phyloP scores from a whole-genome alignment of 2,888 invertebrate species.

The Elmis aenea region DNA sequence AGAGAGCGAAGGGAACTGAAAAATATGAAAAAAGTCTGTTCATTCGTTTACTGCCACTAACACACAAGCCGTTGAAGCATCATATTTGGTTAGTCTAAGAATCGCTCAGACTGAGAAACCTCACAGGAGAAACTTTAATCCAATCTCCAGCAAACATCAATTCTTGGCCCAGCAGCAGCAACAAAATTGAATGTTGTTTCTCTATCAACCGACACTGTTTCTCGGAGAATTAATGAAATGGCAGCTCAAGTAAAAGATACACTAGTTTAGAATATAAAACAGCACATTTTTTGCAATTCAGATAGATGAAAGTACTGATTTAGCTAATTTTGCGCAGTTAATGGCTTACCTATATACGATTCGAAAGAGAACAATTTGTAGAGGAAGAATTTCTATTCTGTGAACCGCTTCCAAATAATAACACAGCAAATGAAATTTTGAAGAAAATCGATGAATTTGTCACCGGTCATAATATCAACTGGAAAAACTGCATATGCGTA shows the following conservation, averaged over 20 bases:
- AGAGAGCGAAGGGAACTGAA: constrained; percentile 5
- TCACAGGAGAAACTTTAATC: constrained; percentile 6
- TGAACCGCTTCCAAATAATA: background rate
- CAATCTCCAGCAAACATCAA: constrained; percentile 5
- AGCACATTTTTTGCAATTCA: constrained; percentile 1
- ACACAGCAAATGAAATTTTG: no score
- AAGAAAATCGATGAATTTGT: no score
- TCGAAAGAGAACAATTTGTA: background rate
- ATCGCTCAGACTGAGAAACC: constrained; percentile 8
- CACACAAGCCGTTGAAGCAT: constrained; percentile 6
- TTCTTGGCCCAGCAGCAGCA: background rate
- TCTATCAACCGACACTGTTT: constrained; percentile 7
- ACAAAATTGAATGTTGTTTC: no score
- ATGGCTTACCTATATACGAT: no score
- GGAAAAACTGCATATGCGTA: no score
- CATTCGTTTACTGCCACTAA: constrained; percentile 2
- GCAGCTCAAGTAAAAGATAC: no score
- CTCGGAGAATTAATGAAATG: constrained; percentile 2
- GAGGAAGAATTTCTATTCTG: constrained; percentile 2
- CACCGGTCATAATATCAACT: no score
- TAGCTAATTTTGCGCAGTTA: constrained; percentile 4
- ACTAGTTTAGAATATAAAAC: background rate
- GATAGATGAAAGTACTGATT: no score
- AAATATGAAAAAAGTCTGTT: constrained; percentile 5
- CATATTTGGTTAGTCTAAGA: constrained; percentile 4